Evolutionary conservation across 2,888 invertebrate genomes (phyloP).

Genomic region (Chalcosyrphus nemorum): DNA sequence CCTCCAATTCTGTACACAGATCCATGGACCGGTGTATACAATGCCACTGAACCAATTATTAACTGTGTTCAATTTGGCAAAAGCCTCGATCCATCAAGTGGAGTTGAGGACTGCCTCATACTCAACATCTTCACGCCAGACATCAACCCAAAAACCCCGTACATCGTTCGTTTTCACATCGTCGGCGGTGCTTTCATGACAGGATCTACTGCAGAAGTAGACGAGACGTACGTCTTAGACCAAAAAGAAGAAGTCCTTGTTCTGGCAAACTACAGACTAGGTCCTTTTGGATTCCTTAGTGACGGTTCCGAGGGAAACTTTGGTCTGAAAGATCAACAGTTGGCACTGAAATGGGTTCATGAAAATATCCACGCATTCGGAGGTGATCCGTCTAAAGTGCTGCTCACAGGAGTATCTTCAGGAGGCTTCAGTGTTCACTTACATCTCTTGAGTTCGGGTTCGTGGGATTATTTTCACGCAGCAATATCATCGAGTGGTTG

Average conservation of each 20-base stretch:
- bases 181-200: conserved; percentile 89
- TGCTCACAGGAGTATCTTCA: conserved; percentile 87
- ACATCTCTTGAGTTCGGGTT: conserved; percentile 85
- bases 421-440: conserved; percentile 90
- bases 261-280: conserved; percentile 88
- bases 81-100: conserved; percentile 84
- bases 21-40: conserved; percentile 33
- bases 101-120: conserved; percentile 87
- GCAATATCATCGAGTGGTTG: conserved; percentile 86
- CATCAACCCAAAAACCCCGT: conserved; percentile 78
- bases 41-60: no score
- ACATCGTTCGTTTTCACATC: conserved; percentile 86
- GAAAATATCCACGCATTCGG: conserved; percentile 87
- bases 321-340: conserved; percentile 88
- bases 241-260: conserved; percentile 87
- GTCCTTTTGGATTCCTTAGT: conserved; percentile 88
- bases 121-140: conserved; percentile 85
- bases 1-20: conserved; percentile 60
- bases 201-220: conserved; percentile 82
- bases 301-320: conserved; percentile 87
- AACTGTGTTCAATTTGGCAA: no score
- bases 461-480: conserved; percentile 58
- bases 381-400: conserved; percentile 87
- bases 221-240: conserved; percentile 84
- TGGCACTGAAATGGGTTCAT: conserved; percentile 87